Base-by-base conservation (phyloP, 2,888 invertebrate genomes). In the Acrobasis repandana region DNA sequence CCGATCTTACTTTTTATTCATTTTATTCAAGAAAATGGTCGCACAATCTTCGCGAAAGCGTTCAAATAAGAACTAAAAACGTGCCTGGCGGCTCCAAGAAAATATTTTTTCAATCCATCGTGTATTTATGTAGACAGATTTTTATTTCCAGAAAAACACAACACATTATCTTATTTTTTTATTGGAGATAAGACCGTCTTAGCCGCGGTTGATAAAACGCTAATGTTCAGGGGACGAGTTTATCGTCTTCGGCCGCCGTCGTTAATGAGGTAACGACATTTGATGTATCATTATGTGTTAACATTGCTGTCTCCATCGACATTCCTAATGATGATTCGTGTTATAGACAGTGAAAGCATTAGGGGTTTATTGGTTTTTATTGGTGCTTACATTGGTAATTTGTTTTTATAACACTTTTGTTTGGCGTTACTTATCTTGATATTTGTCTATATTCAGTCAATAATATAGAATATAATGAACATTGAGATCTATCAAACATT, bases 261-360 rank as follows among this genome's bases (percentile, higher is more conserved):
- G 46, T 59, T 59, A 58, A 51, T 59, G 59, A 52, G 14, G 28
- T 59, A 51, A 59, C 59, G 59, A 59, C 52, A 51, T 43, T 38
- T 18, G 51, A 66, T 69, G 65, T 61, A 61, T 65, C 64, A 65
- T 65, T 66, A 60, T 58, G 51, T 56, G 58, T 60, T 48, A 56
- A 64, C 61, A 56, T 15, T 36, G n/a, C 6, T 18, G 38, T 9
- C 54, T 38, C 38, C 33, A 33, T 52, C 16, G 38, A n/a, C 5
- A 51, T 54, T 54, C 36, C 38, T 54, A 38, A 54, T 54, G 54
- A 54, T 54, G 36, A 54, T 54, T 16, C 16, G 54, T 18, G 9
- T 54, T 18, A 14, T 20, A 6, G 1, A 11, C 28, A 38, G 4
- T 18, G 54, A 16, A 54, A 52, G 36, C 15, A 15, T 33, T n/a